Evolutionary conservation across 2,113 vertebrate species (phyloP), one percentile per base, ranked within the genome.

Genomic region (Sprattus sprattus): DNA sequence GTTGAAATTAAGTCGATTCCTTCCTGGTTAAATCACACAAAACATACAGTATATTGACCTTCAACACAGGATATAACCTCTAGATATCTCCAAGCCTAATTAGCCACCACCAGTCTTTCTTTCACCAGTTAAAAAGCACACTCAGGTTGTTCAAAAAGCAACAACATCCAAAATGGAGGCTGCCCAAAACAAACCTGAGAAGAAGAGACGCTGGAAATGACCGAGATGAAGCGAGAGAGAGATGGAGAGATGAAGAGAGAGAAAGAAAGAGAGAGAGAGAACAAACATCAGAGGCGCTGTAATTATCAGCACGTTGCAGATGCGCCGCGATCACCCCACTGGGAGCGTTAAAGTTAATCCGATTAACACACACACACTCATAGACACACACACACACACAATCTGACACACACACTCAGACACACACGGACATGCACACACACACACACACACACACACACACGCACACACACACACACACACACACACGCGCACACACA

Each of bases 301-400:
- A 91, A 95, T 95, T 95, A 95, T 95, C 94, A 91, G 91, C 86
- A 81, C 15, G n/a, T 83, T 93, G 93, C 94, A 95, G 94, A 94
- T 94, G 93, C 91, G 92, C 90, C 67, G 86, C 71, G 89, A 93
- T 92, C 90, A 92, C 91, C 93, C 94, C 93, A 86, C 86, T 88
- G 93, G 94, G 92, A 93, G 90, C 88, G 92, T 92, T 94, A 90
- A 89, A 89, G 93, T 89, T 95, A 95, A 95, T 95, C 92, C 90
- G 93, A 95, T 95, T 94, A 95, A 92, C 90, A n/a, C n/a, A n/a
- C n/a, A n/a, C n/a, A n/a, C n/a, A n/a, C n/a, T n/a, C n/a, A n/a
- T n/a, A n/a, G n/a, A n/a, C n/a, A n/a, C n/a, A n/a, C n/a, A n/a
- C n/a, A n/a, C n/a, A n/a, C n/a, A n/a, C n/a, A n/a, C n/a, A n/a